Conservation (phyloP, 2,797 vertebrate genomes). For the Synanceia verrucosa region DNA sequence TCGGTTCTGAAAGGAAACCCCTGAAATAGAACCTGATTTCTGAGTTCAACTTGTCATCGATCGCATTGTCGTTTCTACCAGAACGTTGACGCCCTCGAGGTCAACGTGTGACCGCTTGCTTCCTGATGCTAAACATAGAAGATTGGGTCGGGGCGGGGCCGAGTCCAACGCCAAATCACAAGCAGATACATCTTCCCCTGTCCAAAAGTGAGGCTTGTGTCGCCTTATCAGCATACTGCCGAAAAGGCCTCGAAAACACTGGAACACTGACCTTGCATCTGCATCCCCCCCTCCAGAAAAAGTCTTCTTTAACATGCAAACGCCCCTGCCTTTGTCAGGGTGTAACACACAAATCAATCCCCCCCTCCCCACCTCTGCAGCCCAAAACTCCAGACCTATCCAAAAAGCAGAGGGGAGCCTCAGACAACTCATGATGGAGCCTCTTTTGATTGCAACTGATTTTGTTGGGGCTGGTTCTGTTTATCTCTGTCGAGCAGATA, state of each 20-base stretch:
- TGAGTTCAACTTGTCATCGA: conserved; percentile 9
- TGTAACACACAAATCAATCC: conserved; percentile 61
- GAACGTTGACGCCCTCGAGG: conserved; percentile 64
- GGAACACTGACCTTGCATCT: conserved; percentile 49
- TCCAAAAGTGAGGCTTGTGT: conserved; percentile 60
- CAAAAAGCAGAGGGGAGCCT: conserved; percentile 41
- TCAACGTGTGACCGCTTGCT: conserved; percentile 68
- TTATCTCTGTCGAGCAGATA: not conserved
- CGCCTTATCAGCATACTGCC: conserved; percentile 71
- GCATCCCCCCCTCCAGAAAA: conserved; percentile 25
- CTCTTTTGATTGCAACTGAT: conserved; percentile 66
- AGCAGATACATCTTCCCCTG: conserved; percentile 84
- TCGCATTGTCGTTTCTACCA: conserved; percentile 22
- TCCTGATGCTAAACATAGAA: conserved; percentile 54
- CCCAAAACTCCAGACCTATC: conserved; percentile 37
- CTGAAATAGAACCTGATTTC: not conserved
- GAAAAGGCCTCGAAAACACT: conserved; percentile 58
- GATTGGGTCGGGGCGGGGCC: conserved; percentile 17
- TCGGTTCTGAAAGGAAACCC: conserved; percentile 11
- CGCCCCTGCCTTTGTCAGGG: conserved; percentile 66
- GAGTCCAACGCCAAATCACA: conserved; percentile 73
- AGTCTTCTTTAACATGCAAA: conserved; percentile 81
- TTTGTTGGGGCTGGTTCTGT: conserved; percentile 5
- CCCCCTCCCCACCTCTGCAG: conserved; percentile 35
- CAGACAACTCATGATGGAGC: conserved; percentile 73